Evolutionary conservation across 2,888 invertebrate species (phyloP).

Genomic region (Eucera pruinosa): DNA sequence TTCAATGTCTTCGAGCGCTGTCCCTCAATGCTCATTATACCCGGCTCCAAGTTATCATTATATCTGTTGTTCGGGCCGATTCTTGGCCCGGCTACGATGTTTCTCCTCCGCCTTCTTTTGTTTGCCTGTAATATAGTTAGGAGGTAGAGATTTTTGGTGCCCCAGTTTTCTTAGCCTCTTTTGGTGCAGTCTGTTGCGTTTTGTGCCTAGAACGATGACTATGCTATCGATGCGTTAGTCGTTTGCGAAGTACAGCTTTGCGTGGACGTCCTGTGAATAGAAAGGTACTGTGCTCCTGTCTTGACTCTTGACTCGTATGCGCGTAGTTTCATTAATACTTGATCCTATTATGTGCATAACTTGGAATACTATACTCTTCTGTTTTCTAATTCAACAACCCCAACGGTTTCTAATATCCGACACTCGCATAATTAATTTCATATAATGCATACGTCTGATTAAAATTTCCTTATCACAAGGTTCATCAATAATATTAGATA

Average conservation of each 20-base stretch:
- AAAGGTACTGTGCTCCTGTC: too few species aligned
- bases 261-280: not conserved
- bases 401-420: too few species aligned
- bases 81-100: constrained; percentile 42
- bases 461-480: too few species aligned
- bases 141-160: not conserved
- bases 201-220: not conserved
- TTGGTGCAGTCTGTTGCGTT: too few species aligned
- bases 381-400: too few species aligned
- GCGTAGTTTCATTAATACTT: too few species aligned
- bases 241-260: too few species aligned
- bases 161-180: not conserved
- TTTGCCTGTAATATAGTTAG: constrained; percentile 13
- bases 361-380: not conserved
- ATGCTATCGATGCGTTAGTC: too few species aligned
- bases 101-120: constrained; percentile 32
- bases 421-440: too few species aligned
- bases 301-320: too few species aligned
- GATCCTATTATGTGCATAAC: not conserved
- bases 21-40: constrained; percentile 77
- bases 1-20: constrained; percentile 76
- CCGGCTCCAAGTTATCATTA: constrained; percentile 81
- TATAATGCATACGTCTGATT: too few species aligned
- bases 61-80: constrained; percentile 67
- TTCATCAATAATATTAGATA: too few species aligned